Percentiles rank a stretch among this genome's conserved stretches.
Conservation (phyloP, 2,888 invertebrate species). For the Euspilapteryx auroguttella region DNA sequence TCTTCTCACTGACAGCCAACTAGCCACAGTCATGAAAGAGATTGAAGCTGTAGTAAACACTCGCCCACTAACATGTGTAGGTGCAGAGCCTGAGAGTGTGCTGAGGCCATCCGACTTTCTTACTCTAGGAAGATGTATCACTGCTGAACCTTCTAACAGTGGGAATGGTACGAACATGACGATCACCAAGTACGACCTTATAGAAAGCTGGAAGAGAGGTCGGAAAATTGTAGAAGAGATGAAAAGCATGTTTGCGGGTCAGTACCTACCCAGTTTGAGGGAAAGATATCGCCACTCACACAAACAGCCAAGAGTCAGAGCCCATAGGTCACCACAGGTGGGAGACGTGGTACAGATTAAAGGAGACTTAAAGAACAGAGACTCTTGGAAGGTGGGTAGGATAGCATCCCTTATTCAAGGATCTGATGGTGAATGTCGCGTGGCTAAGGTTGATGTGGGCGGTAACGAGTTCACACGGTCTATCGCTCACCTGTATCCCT, state of each 20-base stretch:
- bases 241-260: neutral
- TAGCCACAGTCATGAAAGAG: no score
- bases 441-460: slow-evolving; percentile 3
- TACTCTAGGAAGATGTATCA: slow-evolving; percentile 2
- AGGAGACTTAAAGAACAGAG: slow-evolving; percentile 1
- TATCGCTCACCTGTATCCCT: slow-evolving; percentile 2
- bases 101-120: slow-evolving; percentile 7
- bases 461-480: slow-evolving; percentile 2
- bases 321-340: no score
- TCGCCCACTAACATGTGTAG: slow-evolving; percentile 7
- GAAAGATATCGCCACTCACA: neutral
- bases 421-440: slow-evolving; percentile 1
- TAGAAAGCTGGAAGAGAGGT: slow-evolving; percentile 2
- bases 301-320: slow-evolving; percentile 2
- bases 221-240: slow-evolving; percentile 2
- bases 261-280: slow-evolving; percentile 1
- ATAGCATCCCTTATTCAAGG: slow-evolving; percentile 1
- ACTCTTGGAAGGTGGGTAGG: slow-evolving; percentile 3
- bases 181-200: neutral
- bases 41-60: slow-evolving; percentile 9
- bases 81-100: slow-evolving; percentile 5
- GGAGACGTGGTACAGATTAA: no score
- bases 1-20: no score
- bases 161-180: neutral
- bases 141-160: neutral